These are phyloP conservation scores for Malachius bipustulatus DNA, from an alignment of 2,888 invertebrate genomes.

Conservation along the genomic window DNA sequence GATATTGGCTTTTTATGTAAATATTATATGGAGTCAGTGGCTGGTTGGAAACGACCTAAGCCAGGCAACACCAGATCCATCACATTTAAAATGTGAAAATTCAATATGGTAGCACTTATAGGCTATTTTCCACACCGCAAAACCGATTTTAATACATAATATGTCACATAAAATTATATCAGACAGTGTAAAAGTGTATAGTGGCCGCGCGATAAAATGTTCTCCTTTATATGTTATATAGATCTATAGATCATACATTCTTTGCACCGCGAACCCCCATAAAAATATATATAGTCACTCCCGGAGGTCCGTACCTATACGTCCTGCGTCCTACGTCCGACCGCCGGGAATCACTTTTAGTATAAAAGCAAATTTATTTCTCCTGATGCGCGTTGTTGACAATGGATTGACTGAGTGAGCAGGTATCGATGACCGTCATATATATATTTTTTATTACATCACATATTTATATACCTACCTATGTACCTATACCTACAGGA, in stretches of 20 bases:
- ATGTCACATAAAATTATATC: slow-evolving; percentile 39
- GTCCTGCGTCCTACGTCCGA: too few relatives aligned
- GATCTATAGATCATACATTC: slow-evolving; percentile 35
- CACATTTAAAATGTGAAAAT: slow-evolving; percentile 31
- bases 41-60: too few relatives aligned
- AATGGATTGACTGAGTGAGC: too few relatives aligned
- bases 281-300: slow-evolving; percentile 30
- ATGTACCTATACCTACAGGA: too few relatives aligned
- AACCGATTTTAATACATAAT: slow-evolving; percentile 39
- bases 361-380: slow-evolving; percentile 26
- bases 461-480: too few relatives aligned
- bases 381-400: too few relatives aligned
- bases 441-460: too few relatives aligned
- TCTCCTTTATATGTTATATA: slow-evolving; percentile 35
- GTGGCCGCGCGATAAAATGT: slow-evolving; percentile 32
- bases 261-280: slow-evolving; percentile 32
- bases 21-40: too few relatives aligned
- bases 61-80: too few relatives aligned
- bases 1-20: too few relatives aligned
- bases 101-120: slow-evolving; percentile 35
- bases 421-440: too few relatives aligned
- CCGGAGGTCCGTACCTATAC: slow-evolving; percentile 21
- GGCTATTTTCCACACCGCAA: slow-evolving; percentile 39
- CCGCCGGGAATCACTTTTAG: slow-evolving; percentile 25
- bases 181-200: slow-evolving; percentile 25